These are phyloP conservation scores for Anas platyrhynchos DNA, from an alignment of 2,113 vertebrate species.

Conservation along the genomic window DNA sequence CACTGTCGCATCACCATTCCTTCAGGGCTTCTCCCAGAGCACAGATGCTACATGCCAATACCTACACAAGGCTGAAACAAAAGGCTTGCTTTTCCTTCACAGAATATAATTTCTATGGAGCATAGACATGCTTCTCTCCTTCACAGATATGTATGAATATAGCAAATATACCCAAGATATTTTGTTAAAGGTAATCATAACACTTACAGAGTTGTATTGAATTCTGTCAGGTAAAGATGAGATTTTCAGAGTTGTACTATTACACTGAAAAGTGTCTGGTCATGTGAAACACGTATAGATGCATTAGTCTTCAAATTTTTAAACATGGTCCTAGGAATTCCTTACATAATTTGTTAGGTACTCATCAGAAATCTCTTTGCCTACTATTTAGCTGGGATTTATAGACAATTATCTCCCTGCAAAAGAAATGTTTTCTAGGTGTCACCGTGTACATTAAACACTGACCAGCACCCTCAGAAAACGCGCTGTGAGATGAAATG, in stretches of 20 bases:
- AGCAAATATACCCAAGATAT: not conserved
- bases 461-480: conserved; percentile 58
- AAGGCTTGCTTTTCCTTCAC: not conserved
- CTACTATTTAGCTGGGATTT: conserved; percentile 4
- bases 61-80: conserved; percentile 28
- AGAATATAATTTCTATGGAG: not conserved
- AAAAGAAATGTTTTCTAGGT: conserved; percentile 47
- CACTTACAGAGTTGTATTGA: not conserved
- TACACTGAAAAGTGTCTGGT: not conserved
- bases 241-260: not conserved
- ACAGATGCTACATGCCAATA: not conserved
- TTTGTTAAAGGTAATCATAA: not conserved
- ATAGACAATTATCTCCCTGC: conserved; percentile 17
- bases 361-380: conserved; percentile 27
- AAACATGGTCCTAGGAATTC: not conserved
- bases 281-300: not conserved
- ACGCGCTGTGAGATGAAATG: not conserved
- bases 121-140: not conserved
- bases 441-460: not conserved
- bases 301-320: not conserved
- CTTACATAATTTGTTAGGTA: conserved; percentile 34
- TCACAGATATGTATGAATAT: not conserved
- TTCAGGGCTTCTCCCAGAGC: conserved; percentile 17
- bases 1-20: not conserved
- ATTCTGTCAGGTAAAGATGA: not conserved